Evolutionary conservation across 2,888 invertebrate genomes (phyloP).

Genomic region (Subacronicta megacephala): DNA sequence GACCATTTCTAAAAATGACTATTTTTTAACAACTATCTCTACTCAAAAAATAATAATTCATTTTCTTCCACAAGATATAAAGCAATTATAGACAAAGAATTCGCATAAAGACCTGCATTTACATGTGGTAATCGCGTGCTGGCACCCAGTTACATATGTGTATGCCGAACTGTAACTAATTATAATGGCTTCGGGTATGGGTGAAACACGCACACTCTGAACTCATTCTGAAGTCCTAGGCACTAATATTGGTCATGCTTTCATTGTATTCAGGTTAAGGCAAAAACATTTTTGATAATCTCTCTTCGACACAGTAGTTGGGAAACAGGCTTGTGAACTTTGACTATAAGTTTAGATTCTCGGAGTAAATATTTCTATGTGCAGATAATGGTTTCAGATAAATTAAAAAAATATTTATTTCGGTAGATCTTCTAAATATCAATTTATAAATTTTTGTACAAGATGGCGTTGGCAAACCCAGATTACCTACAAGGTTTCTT

Average conservation of each 20-base stretch:
- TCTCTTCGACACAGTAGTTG: too few species aligned
- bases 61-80: slow-evolving; percentile 13
- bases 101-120: slow-evolving; percentile 21
- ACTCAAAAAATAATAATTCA: not conserved
- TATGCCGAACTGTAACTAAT: slow-evolving; percentile 4
- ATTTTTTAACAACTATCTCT: too few species aligned
- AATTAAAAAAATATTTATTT: too few species aligned
- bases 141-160: slow-evolving; percentile 5
- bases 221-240: slow-evolving; percentile 24
- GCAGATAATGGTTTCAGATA: too few species aligned
- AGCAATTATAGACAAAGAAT: slow-evolving; percentile 19
- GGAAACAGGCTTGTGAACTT: too few species aligned
- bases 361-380: too few species aligned
- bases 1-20: too few species aligned
- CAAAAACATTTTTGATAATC: not conserved
- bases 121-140: slow-evolving; percentile 36
- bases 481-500: too few species aligned
- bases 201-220: slow-evolving; percentile 28
- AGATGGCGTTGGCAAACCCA: too few species aligned
- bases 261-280: not conserved
- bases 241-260: not conserved
- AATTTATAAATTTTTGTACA: too few species aligned
- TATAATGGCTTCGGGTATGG: not conserved
- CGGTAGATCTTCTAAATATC: too few species aligned
- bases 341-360: too few species aligned